Percentiles rank a stretch among this genome's conserved stretches.
Conservation (phyloP, 2,888 invertebrate genomes). For the Meliscaeva auricollis region DNA sequence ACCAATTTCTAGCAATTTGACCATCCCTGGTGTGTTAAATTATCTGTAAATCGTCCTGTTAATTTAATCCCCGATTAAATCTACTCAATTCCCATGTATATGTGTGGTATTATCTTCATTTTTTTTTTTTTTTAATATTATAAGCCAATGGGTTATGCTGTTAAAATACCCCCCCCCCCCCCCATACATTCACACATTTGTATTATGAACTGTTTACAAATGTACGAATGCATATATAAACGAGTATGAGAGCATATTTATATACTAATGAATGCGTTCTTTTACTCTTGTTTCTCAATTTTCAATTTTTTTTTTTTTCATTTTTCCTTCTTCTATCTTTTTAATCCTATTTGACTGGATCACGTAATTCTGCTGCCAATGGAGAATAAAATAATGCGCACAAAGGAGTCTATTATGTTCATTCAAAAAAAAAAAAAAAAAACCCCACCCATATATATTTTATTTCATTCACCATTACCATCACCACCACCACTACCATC, state of each 20-base stretch:
- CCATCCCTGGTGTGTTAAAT: slow-evolving; percentile 5
- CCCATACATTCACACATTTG: neutral
- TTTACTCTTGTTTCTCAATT: neutral
- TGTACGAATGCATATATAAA: neutral
- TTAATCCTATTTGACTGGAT: slow-evolving; percentile 67
- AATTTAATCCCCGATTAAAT: slow-evolving; percentile 42
- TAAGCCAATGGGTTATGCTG: slow-evolving; percentile 38
- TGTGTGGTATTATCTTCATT: too few species aligned
- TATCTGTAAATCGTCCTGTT: slow-evolving; percentile 25
- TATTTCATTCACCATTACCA: slow-evolving; percentile 8
- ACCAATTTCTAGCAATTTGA: neutral
- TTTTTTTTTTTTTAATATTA: slow-evolving; percentile 2
- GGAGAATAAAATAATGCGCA: slow-evolving; percentile 71
- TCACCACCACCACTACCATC: neutral
- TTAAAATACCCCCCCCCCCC: neutral
- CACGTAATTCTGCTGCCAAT: slow-evolving; percentile 62
- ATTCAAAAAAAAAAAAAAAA: slow-evolving; percentile 33
- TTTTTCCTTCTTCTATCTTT: slow-evolving; percentile 8
- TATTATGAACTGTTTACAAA: neutral
- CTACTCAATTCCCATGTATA: slow-evolving; percentile 4
- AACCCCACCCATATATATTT: slow-evolving; percentile 32
- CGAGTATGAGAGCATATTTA: neutral
- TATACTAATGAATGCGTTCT: slow-evolving; percentile 14
- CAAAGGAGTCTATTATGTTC: slow-evolving; percentile 66
- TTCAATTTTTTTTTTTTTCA: too few species aligned